Base-by-base conservation (phyloP, 23 tunicate species). In the Aplidium turbinatum region DNA sequence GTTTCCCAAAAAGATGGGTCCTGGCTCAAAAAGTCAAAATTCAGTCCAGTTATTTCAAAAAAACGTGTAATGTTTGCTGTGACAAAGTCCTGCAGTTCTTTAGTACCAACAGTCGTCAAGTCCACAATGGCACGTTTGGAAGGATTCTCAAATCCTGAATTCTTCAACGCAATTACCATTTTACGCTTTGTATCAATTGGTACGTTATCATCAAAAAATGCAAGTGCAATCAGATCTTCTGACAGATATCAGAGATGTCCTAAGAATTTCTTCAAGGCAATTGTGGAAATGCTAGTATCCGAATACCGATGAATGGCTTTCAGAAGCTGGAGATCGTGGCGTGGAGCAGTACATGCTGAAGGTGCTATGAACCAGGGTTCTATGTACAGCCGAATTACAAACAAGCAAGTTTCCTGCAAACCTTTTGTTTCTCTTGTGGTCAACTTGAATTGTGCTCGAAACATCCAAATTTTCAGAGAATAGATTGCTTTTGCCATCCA, bases 401-500 rank as follows among this genome's bases (percentile, higher is more conserved):
- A 60, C 36, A 60, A 4, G 35, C 67, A 60, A 7, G n/a, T 60
- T 29, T 60, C 67, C 21, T 60, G 67, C n/a, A 29, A 6, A n/a
- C n/a, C n/a, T n/a, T 60, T 60, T 29, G 5, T 24, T 65, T 65
- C 50, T 38, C 22, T 36, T 18, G 19, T 23, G 9, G 72, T 38
- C 25, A 65, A 21, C 24, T 65, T 65, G 72, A 65, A 65, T 23
- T 65, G 72, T 18, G 25, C 3, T 3, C 50, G 72, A 36, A 65
- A 65, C 4, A 65, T 35, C 72, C 72, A 38, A 4, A 65, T 7
- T 65, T 65, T 65, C 23, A 65, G 5, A 2, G 72, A 18, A 50
- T 60, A 65, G 5, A 65, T 36, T 6, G 24, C 23, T 38, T 65
- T 65, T 65, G 72, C 48, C 50, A 65, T 65, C 50, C 72, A 65